Evolutionary conservation across 2,113 vertebrate genomes (phyloP), one percentile per base, ranked within the genome.

Genomic region (Caretta caretta): DNA sequence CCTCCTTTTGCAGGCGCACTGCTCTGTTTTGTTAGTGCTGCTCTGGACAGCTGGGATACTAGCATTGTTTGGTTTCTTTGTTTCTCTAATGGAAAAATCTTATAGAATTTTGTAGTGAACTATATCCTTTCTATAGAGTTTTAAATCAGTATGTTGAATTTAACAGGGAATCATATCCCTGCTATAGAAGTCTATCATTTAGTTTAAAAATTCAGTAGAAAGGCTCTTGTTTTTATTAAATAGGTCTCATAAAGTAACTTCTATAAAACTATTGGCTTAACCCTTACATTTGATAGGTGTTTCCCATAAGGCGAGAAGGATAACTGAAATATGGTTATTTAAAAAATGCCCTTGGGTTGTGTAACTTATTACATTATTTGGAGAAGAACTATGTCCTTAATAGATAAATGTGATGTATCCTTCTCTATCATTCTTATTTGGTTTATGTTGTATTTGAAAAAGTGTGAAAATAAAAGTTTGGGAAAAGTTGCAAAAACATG

Each of bases 251-350:
- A 83, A 72, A 94, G 56, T 95, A 90, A 95, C 89, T 95, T 95
- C 90, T 95, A 25, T 86, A 80, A 78, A 78, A 65, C 82, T 95
- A 83, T 90, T 96, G 22, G 87, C 86, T 97, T 95, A 80, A 72
- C 80, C 83, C 50, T 92, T 96, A 75, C 85, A 90, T 86, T 87
- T 91, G 80, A 87, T 87, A 31, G 38, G 35, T 94, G 83, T 95
- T 94, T 95, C 94, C 83, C 79, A 90, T 69, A 87, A 91, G 97
- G n/a, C 19, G n/a, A 62, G 93, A 90, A 86, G 57, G 0, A 5
- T 59, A 84, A 89, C 1, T 82, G 76, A 96, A 93, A 3, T 84
- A 83, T 62, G 20, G 79, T 51, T 84, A 38, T 65, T n/a, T 78
- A 90, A 92, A 94, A 90, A 92, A 92, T 1, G 4, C 54, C 51